Conservation (phyloP, 1,140 invertebrate genomes). For the Pissodes strobi region DNA sequence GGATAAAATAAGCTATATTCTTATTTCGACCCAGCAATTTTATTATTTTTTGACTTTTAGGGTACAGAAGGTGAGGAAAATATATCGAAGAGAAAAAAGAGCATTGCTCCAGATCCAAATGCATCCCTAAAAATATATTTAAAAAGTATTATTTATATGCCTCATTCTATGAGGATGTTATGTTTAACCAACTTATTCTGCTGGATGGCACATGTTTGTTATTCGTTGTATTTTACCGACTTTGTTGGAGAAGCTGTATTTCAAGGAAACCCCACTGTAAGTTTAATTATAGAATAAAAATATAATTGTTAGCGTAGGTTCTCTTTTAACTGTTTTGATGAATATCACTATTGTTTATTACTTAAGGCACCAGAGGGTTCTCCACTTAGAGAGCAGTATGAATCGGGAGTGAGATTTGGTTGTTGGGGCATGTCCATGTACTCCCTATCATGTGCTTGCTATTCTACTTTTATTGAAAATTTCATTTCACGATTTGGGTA, state of each 20-base stretch:
- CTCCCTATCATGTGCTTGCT: constrained; percentile 90
- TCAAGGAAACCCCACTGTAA: constrained; percentile 82
- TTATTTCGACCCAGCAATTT: too few species aligned
- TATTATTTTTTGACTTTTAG: too few species aligned
- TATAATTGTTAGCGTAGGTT: too few species aligned
- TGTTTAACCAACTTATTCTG: constrained; percentile 95
- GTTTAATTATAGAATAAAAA: too few species aligned
- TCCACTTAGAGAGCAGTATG: constrained; percentile 69
- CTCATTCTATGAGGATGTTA: constrained; percentile 79
- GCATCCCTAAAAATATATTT: constrained; percentile 76
- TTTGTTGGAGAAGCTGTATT: constrained; percentile 97
- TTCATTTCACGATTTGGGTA: constrained; percentile 84
- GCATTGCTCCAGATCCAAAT: constrained; percentile 53
- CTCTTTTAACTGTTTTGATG: too few species aligned
- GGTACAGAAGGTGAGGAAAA: not conserved
- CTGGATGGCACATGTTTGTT: constrained; percentile 97
- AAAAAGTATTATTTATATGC: constrained; percentile 88
- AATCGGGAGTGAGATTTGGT: constrained; percentile 90
- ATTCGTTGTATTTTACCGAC: constrained; percentile 96
- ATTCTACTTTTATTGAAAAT: constrained; percentile 87
- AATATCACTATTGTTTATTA: too few species aligned
- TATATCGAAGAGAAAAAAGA: constrained; percentile 22
- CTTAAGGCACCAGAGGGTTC: constrained; percentile 72
- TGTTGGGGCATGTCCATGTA: constrained; percentile 98
- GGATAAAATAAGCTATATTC: too few species aligned